Base-by-base conservation (phyloP, 2,888 invertebrate species). In the Tenodera sinensis region DNA sequence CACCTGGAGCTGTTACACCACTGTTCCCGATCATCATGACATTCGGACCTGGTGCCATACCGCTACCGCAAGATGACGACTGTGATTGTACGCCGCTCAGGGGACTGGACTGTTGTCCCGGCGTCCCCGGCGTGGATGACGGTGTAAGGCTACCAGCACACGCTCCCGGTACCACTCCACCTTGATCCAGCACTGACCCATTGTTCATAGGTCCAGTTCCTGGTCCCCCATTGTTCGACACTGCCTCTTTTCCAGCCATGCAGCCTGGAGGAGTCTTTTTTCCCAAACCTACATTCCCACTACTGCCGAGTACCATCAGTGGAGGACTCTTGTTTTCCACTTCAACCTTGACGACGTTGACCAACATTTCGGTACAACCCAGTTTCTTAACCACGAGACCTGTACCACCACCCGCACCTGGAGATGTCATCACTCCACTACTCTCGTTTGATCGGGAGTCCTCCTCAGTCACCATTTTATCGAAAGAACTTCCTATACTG, bases 401-500 rank as follows among this genome's bases (percentile, higher is more conserved):
- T 25, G 54, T 20, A 25, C 54, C 54, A 71, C 3, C 54, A 15
- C 54, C 20, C 54, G 54, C 54, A 71, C 54, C 25, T 54, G 89
- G 87, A n/a, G 89, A 85, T 28, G 89, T 34, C 83, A 89, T 34
- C 81, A 87, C 82, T 1, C 87, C 87, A 71, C 82, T 87, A 28
- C 87, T 87, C 90, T 96, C 96, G 91, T 96, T 96, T 34, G 96
- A 96, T 91, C 96, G 94, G 7, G 96, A 97, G 92, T 97, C 97
- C 90, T 96, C 96, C 93, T 96, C 97, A 28, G 95, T 96, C 91
- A 95, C 94, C 92, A 96, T 94, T 92, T 96, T 97, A 92, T 97
- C 97, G 91, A 96, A 96, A 0, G 96, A 96, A 89, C 96, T 96
- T 93, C 95, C 92, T 93, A 95, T 93, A 92, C 94, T 93, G 93